phyloP scores from a whole-genome alignment of 2,888 invertebrate species.

The Galeruca laticollis region DNA sequence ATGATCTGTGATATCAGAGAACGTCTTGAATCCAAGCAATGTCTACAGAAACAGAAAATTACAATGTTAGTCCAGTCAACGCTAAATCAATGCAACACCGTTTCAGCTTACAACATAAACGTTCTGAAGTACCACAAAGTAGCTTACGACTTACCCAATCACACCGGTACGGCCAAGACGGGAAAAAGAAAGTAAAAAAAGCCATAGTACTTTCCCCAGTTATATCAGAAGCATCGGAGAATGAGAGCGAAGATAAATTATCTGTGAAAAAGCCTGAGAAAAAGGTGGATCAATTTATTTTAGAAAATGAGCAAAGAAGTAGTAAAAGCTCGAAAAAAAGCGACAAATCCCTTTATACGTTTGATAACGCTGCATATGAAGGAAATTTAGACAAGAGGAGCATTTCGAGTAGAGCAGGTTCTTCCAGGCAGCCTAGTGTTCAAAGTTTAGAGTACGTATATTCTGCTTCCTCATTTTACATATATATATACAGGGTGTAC shows the following conservation, averaged over 20 bases:
- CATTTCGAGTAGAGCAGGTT: constrained; percentile 47
- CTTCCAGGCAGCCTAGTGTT: constrained; percentile 55
- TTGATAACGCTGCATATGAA: constrained; percentile 53
- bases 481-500: no score
- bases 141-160: constrained; percentile 50
- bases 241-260: constrained; percentile 35
- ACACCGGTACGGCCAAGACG: constrained; percentile 41
- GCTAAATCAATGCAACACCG: constrained; percentile 26
- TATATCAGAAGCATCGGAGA: constrained; percentile 40
- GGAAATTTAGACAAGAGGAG: constrained; percentile 39
- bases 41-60: neutral
- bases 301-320: constrained; percentile 41
- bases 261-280: neutral
- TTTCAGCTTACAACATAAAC: constrained; percentile 43
- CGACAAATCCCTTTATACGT: constrained; percentile 41
- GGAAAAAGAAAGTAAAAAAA: constrained; percentile 42
- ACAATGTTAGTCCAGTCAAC: neutral
- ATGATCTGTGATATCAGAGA: neutral
- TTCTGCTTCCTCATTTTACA: no score
- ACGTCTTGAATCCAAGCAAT: neutral
- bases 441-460: constrained; percentile 58
- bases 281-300: constrained; percentile 15
- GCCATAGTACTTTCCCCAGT: constrained; percentile 29
- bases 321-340: constrained; percentile 38
- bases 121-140: constrained; percentile 19